Percentiles rank a stretch among this genome's conserved stretches.
Conservation (phyloP, 2,888 invertebrate species). For the Callyntrura guangdongensis region DNA sequence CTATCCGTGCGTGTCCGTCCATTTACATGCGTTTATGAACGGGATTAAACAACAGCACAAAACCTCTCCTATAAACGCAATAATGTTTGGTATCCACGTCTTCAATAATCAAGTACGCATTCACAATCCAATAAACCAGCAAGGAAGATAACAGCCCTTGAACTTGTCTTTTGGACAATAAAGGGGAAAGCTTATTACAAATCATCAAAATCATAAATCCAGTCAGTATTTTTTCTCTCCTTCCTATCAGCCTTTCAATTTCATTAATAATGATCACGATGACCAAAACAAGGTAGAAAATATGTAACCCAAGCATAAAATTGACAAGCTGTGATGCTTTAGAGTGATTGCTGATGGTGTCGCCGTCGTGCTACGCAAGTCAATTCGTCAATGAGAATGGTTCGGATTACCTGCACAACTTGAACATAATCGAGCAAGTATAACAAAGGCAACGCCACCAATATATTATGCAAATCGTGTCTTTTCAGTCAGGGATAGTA, state of each 20-base stretch:
- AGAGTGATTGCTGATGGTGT: constrained; percentile 27
- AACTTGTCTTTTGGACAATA: constrained; percentile 28
- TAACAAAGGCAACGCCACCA: background rate
- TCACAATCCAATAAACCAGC: constrained; percentile 34
- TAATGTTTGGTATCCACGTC: background rate
- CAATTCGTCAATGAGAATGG: constrained; percentile 59
- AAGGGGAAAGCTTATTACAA: constrained; percentile 16
- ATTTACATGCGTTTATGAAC: constrained; percentile 1
- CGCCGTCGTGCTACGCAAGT: constrained; percentile 50
- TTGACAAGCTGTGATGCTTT: constrained; percentile 61
- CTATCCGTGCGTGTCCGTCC: constrained; percentile 38
- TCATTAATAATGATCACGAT: constrained; percentile 69
- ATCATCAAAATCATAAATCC: constrained; percentile 64
- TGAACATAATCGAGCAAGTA: constrained; percentile 32
- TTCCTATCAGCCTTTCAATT: constrained; percentile 67
- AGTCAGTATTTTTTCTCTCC: constrained; percentile 42
- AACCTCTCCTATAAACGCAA: background rate
- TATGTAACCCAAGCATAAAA: constrained; percentile 53
- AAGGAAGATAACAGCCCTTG: constrained; percentile 45
- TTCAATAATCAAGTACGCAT: background rate
- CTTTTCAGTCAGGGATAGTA: constrained; percentile 5
- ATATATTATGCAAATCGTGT: constrained; percentile 49
- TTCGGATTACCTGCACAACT: constrained; percentile 54
- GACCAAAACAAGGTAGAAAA: constrained; percentile 65
- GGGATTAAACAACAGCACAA: background rate